A percentile compares a stretch with the other conserved stretches of the same genome.
phyloP scores from a whole-genome alignment of 1,140 invertebrate species.

The Trissolcus basalis region DNA sequence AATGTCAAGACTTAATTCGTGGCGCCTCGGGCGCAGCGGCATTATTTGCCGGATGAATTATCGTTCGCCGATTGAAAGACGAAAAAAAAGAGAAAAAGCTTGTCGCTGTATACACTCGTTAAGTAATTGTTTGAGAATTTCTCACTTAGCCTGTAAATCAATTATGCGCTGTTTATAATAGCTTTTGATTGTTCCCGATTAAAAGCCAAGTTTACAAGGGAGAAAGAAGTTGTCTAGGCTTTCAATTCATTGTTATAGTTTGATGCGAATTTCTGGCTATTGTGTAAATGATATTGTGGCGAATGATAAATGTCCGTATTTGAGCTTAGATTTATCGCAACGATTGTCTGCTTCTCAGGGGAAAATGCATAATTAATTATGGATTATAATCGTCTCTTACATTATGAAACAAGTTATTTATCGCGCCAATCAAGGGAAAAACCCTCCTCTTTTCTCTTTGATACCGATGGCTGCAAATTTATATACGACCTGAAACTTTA shows the following conservation, averaged over 20 bases:
- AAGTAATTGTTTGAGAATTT: slow-evolving; percentile 36
- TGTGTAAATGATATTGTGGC: background rate
- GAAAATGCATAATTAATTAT: background rate
- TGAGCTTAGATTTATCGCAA: background rate
- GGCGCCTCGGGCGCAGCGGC: slow-evolving; percentile 6
- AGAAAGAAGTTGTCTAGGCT: slow-evolving; percentile 9
- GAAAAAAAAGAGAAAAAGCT: slow-evolving; percentile 12
- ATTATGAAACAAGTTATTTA: background rate
- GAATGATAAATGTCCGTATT: background rate
- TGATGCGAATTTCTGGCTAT: background rate
- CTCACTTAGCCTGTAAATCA: slow-evolving; percentile 33
- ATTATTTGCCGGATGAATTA: slow-evolving; percentile 33
- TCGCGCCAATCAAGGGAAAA: too few species aligned
- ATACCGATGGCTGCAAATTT: too few species aligned
- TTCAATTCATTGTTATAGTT: background rate
- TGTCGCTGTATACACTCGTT: slow-evolving; percentile 22
- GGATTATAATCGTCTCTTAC: background rate
- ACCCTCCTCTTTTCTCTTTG: too few species aligned
- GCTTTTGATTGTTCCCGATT: slow-evolving; percentile 9
- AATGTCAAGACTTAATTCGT: slow-evolving; percentile 47
- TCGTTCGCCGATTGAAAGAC: slow-evolving; percentile 25
- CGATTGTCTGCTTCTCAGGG: background rate
- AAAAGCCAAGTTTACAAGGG: slow-evolving; percentile 3
- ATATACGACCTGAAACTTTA: too few species aligned
- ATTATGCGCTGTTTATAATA: background rate